Conservation (phyloP, 2,888 invertebrate genomes). For the Agrotis clavis region DNA sequence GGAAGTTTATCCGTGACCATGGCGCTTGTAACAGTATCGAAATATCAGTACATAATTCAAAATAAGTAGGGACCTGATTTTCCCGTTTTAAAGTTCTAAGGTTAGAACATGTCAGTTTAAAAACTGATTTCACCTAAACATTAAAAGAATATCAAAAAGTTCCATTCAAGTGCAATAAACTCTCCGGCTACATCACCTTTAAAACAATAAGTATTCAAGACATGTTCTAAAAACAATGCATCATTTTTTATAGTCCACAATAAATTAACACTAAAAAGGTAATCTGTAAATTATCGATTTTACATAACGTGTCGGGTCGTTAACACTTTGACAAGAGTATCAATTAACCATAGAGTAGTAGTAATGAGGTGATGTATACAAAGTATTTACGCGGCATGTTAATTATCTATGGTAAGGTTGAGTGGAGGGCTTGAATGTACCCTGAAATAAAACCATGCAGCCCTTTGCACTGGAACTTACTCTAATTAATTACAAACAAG, state of each 20-base stretch:
- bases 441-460: constrained; percentile 47
- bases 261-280: constrained; percentile 78
- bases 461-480: constrained; percentile 43
- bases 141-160: not conserved
- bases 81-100: no score
- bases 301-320: constrained; percentile 59
- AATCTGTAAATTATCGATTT: constrained; percentile 69
- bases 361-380: constrained; percentile 50
- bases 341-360: constrained; percentile 59
- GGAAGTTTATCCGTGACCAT: no score
- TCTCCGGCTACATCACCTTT: constrained; percentile 52
- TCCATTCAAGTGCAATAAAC: constrained; percentile 67
- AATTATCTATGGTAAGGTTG: constrained; percentile 53
- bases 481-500: constrained; percentile 59
- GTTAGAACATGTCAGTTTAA: no score
- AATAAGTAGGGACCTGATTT: no score
- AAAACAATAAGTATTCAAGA: constrained; percentile 71
- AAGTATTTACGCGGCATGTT: constrained; percentile 45
- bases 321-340: constrained; percentile 59
- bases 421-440: constrained; percentile 37
- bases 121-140: not conserved
- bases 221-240: constrained; percentile 70
- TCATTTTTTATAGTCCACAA: constrained; percentile 74
- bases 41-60: no score
- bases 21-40: no score